phyloP scores from a whole-genome alignment of 2,113 vertebrate genomes.

The Promerops cafer region DNA sequence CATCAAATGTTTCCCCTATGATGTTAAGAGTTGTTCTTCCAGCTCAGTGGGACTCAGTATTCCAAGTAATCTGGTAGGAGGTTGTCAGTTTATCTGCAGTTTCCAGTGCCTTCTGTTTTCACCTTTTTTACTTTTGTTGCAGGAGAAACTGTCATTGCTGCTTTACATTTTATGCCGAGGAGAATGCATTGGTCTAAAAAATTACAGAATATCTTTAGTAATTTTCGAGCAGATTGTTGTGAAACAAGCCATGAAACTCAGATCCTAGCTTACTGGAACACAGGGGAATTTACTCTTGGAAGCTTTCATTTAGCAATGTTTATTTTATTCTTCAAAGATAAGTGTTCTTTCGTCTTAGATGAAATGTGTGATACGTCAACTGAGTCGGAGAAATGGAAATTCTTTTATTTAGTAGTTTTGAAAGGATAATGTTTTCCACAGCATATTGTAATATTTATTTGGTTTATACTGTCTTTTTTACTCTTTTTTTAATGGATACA shows the following conservation, averaged over 20 bases:
- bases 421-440: background rate
- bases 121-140: background rate
- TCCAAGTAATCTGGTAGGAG: background rate
- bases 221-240: conserved; percentile 27
- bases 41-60: background rate
- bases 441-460: background rate
- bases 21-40: background rate
- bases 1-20: background rate
- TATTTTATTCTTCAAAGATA: conserved; percentile 13
- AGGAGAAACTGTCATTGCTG: background rate
- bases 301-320: conserved; percentile 3
- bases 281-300: background rate
- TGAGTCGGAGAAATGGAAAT: background rate
- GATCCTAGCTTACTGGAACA: background rate
- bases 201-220: background rate
- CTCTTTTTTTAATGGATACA: background rate
- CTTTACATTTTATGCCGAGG: background rate
- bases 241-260: conserved; percentile 13
- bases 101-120: background rate
- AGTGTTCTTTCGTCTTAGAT: background rate
- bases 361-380: background rate
- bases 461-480: background rate
- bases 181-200: background rate
- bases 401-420: background rate
- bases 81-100: background rate